Evolutionary conservation across 2,113 vertebrate genomes (phyloP).

Genomic region (Psilopsiagon aurifrons): DNA sequence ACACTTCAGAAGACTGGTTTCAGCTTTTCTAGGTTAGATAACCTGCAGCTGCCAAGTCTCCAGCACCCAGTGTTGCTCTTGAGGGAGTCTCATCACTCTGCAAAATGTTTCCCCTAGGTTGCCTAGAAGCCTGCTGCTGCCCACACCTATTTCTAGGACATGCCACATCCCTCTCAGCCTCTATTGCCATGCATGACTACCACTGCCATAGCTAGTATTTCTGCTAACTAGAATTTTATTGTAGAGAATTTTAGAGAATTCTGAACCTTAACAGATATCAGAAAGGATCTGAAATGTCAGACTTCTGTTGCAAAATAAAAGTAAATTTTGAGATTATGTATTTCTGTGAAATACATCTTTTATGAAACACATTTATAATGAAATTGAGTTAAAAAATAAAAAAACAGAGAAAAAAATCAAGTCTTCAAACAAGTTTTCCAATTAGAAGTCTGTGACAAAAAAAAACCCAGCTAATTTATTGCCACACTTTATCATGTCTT

Average conservation of each 20-base stretch:
- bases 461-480: not conserved
- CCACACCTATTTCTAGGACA: not conserved
- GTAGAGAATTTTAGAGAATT: not conserved
- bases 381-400: not conserved
- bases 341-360: not conserved
- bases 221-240: not conserved
- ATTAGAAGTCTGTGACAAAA: not conserved
- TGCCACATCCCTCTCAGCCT: no score
- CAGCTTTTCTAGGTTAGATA: not conserved
- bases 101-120: not conserved
- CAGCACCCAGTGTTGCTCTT: not conserved
- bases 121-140: not conserved
- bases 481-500: not conserved
- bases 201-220: not conserved
- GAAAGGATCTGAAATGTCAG: not conserved
- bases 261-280: not conserved
- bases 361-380: not conserved
- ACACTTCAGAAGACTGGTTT: not conserved
- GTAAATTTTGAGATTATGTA: not conserved
- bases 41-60: not conserved
- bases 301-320: not conserved
- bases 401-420: not conserved
- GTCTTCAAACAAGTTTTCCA: not conserved
- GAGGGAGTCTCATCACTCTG: rapidly evolving
- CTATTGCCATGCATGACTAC: not conserved